phyloP scores from a whole-genome alignment of 1,140 invertebrate genomes.

The Andricus grossulariae region DNA sequence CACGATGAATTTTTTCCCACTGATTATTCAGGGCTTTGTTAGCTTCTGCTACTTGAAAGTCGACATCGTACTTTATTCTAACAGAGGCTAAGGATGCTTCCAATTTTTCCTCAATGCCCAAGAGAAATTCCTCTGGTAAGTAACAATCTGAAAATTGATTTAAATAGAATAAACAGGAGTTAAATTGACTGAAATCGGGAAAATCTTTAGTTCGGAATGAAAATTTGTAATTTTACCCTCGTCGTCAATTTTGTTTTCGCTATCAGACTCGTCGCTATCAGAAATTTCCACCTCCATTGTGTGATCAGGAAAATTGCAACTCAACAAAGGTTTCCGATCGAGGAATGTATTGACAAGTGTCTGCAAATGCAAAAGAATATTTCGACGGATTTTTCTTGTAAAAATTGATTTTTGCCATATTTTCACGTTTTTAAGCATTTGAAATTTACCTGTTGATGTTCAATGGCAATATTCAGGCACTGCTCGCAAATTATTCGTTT shows the following conservation, averaged over 20 bases:
- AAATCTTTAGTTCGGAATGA: no score
- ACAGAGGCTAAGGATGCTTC: conserved; percentile 57
- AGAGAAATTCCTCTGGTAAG: conserved; percentile 54
- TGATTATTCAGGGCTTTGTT: conserved; percentile 55
- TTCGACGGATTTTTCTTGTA: conserved; percentile 32
- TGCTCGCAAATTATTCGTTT: conserved; percentile 73
- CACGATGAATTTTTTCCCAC: conserved; percentile 61
- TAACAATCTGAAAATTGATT: conserved; percentile 50
- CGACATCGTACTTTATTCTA: conserved; percentile 64
- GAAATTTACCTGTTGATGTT: conserved; percentile 69
- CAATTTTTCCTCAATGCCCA: conserved; percentile 52
- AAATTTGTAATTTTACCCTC: conserved; percentile 34
- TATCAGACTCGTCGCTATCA: conserved; percentile 75
- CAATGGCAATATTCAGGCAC: conserved; percentile 72
- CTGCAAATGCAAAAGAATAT: conserved; percentile 54
- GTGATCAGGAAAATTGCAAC: conserved; percentile 76
- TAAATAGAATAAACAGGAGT: background rate
- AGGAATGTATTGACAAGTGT: conserved; percentile 66
- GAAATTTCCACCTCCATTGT: conserved; percentile 78
- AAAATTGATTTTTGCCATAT: background rate
- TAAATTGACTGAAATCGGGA: background rate
- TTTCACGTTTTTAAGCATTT: conserved; percentile 6
- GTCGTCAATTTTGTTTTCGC: conserved; percentile 60
- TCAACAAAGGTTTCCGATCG: conserved; percentile 69
- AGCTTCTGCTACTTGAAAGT: conserved; percentile 65